phyloP scores from a whole-genome alignment of 1,140 invertebrate species.

The Hestina assimilis region DNA sequence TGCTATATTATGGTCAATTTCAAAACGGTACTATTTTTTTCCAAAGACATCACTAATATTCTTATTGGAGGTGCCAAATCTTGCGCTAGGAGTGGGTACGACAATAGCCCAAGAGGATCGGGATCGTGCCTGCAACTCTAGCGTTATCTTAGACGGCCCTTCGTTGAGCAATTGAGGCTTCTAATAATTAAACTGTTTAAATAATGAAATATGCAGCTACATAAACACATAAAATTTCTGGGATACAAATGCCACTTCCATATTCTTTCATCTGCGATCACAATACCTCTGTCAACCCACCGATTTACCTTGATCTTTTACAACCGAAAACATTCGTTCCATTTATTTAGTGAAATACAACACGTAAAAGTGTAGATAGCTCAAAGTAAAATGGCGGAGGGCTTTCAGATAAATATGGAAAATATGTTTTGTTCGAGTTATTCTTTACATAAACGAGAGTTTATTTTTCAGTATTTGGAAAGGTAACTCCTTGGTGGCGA shows the following conservation, averaged over 20 bases:
- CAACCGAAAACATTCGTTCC: neutral
- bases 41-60: no score
- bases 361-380: slow-evolving; percentile 15
- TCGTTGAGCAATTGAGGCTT: no score
- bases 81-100: no score
- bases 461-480: slow-evolving; percentile 45
- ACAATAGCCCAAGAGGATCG: no score
- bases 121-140: no score
- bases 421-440: slow-evolving; percentile 49
- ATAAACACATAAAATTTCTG: no score
- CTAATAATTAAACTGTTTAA: no score
- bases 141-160: no score
- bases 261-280: slow-evolving; percentile 7
- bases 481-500: neutral
- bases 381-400: slow-evolving; percentile 35
- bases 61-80: no score
- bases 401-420: slow-evolving; percentile 34
- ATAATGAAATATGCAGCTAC: no score
- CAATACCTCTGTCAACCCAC: slow-evolving; percentile 37
- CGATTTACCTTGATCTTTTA: slow-evolving; percentile 36
- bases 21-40: no score
- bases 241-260: neutral
- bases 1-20: no score
- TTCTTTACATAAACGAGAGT: slow-evolving; percentile 61
- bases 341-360: slow-evolving; percentile 12